Conservation (phyloP, 2,113 vertebrate genomes). For the Leucosticte australis region DNA sequence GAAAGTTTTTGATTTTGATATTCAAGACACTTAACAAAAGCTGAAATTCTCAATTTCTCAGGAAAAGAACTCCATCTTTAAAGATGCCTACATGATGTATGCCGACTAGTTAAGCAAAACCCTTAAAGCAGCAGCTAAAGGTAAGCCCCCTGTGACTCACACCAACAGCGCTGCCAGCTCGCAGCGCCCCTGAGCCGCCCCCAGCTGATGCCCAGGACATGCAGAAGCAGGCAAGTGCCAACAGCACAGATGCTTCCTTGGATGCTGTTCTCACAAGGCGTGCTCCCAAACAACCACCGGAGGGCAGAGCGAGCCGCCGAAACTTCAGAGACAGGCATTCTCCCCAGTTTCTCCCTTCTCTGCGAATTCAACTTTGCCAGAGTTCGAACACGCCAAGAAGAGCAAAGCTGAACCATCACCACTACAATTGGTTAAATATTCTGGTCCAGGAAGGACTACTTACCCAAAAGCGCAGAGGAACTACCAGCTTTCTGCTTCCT, state of each 20-base stretch:
- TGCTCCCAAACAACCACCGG: slow-evolving; percentile 34
- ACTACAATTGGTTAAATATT: not conserved
- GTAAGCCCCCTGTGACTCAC: not conserved
- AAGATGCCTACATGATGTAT: not conserved
- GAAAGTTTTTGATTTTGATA: not conserved
- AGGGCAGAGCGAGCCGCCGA: slow-evolving; percentile 37
- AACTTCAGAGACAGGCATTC: not conserved
- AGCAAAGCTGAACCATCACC: not conserved
- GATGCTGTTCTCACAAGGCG: not conserved
- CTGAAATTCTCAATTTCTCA: not conserved
- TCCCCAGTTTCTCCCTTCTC: not conserved
- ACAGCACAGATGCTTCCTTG: fast-evolving
- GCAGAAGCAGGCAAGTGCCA: fast-evolving
- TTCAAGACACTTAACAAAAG: not conserved
- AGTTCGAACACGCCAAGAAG: not conserved
- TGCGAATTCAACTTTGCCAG: fast-evolving
- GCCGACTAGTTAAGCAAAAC: not conserved
- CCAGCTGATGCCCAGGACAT: not conserved
- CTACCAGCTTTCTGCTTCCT: not conserved
- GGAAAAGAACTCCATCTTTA: not conserved
- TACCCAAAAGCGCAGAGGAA: not conserved
- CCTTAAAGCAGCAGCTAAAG: not conserved
- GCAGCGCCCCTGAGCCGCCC: not conserved
- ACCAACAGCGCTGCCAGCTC: not conserved
- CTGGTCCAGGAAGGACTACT: not conserved